Percentiles rank a stretch among this genome's conserved stretches.
phyloP scores from a whole-genome alignment of 1,140 invertebrate genomes.

The Galleria mellonella region DNA sequence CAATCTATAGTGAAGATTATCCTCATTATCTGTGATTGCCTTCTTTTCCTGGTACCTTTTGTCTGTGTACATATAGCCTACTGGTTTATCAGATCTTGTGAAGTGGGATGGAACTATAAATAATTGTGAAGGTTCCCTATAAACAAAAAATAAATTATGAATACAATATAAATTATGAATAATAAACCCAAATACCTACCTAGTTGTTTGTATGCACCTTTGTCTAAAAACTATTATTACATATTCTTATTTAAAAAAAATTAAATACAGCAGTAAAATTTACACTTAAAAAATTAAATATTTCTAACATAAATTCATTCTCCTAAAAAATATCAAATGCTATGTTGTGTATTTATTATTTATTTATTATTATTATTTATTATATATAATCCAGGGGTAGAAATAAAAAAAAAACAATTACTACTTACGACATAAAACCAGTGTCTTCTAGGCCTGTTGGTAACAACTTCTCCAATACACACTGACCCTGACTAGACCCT shows the following conservation, averaged over 20 bases:
- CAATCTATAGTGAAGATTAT: slow-evolving; percentile 33
- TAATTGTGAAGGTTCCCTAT: slow-evolving; percentile 72
- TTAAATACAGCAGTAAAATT: too few relatives aligned
- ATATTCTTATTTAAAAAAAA: too few relatives aligned
- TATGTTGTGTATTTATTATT: too few relatives aligned
- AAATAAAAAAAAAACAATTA: slow-evolving; percentile 5
- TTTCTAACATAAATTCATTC: too few relatives aligned
- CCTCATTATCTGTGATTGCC: slow-evolving; percentile 38
- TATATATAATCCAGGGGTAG: too few relatives aligned
- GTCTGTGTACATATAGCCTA: slow-evolving; percentile 72
- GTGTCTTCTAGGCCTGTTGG: slow-evolving; percentile 76
- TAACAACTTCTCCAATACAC: slow-evolving; percentile 80
- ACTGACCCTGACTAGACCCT: slow-evolving; percentile 64
- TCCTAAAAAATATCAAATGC: too few relatives aligned
- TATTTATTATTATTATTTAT: too few relatives aligned
- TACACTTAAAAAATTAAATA: too few relatives aligned
- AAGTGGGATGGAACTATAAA: slow-evolving; percentile 87
- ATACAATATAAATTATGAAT: too few relatives aligned
- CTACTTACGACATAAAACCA: slow-evolving; percentile 76
- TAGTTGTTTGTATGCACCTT: too few relatives aligned
- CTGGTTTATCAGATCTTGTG: slow-evolving; percentile 83
- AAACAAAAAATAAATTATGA: slow-evolving; percentile 15
- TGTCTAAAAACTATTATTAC: too few relatives aligned
- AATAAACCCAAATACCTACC: too few relatives aligned
- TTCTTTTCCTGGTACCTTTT: slow-evolving; percentile 39